A percentile compares a stretch with the other conserved stretches of the same genome.
Evolutionary conservation across 2,888 invertebrate species (phyloP).

Genomic region (Lymantria dispar): DNA sequence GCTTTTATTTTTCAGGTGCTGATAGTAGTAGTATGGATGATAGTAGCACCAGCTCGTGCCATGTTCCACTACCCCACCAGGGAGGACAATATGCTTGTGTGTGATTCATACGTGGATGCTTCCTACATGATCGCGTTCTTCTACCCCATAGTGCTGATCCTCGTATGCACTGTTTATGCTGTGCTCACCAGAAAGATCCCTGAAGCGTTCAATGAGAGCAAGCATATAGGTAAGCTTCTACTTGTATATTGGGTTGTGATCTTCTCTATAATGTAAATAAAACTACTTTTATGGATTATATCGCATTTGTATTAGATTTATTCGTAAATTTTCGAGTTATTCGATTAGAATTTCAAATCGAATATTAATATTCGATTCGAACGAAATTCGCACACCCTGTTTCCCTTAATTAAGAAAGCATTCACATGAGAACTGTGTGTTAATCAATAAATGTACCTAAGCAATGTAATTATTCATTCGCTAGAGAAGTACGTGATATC

Average conservation of each 20-base stretch:
- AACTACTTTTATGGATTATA: no score
- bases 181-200: constrained; percentile 97
- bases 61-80: constrained; percentile 95
- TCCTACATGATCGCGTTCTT: constrained; percentile 97
- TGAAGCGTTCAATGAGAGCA: constrained; percentile 99
- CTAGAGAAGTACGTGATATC: no score
- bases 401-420: no score
- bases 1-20: constrained; percentile 83
- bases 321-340: no score
- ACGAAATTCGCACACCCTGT: no score
- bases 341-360: no score
- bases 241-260: background rate
- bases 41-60: constrained; percentile 93
- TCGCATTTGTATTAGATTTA: no score
- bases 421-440: no score
- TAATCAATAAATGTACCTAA: no score
- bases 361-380: no score
- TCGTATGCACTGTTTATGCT: constrained; percentile 97
- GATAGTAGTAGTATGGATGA: constrained; percentile 95
- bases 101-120: constrained; percentile 95
- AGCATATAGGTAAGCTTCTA: constrained; percentile 91
- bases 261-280: no score
- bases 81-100: constrained; percentile 96
- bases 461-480: no score
- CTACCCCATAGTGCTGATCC: constrained; percentile 94